Conservation (phyloP, 2,888 invertebrate species). For the Physocephala rufipes region DNA sequence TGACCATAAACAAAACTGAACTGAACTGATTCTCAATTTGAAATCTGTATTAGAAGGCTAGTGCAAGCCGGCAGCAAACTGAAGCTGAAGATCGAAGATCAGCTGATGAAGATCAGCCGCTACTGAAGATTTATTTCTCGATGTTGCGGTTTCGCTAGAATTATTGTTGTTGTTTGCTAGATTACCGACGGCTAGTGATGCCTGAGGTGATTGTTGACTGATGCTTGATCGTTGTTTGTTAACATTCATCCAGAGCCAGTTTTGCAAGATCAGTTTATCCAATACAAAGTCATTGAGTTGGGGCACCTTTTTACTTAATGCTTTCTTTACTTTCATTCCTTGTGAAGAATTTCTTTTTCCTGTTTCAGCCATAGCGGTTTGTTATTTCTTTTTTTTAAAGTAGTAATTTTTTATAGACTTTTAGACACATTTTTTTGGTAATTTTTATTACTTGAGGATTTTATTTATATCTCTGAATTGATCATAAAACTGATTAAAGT, state of each 20-base stretch:
- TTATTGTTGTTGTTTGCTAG: neutral
- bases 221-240: slow-evolving; percentile 1
- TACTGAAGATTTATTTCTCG: slow-evolving; percentile 31
- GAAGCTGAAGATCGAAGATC: slow-evolving; percentile 29
- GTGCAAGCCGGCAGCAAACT: slow-evolving; percentile 46
- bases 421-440: slow-evolving; percentile 16
- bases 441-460: slow-evolving; percentile 4
- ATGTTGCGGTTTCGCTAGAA: slow-evolving; percentile 4
- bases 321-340: slow-evolving; percentile 42
- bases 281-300: neutral
- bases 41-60: slow-evolving; percentile 64
- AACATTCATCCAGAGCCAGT: slow-evolving; percentile 30
- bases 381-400: neutral
- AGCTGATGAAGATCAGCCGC: slow-evolving; percentile 40
- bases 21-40: slow-evolving; percentile 64
- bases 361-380: slow-evolving; percentile 14
- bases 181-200: neutral
- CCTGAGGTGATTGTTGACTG: neutral
- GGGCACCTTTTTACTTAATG: neutral
- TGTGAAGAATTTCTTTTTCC: slow-evolving; percentile 32
- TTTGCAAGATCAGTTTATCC: slow-evolving; percentile 27
- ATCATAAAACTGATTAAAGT: too few relatives aligned
- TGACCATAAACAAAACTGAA: slow-evolving; percentile 64
- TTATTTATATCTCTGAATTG: too few relatives aligned
- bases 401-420: too few relatives aligned